Conservation (phyloP, 1,140 invertebrate genomes). For the Trypoxylus dichotomus region DNA sequence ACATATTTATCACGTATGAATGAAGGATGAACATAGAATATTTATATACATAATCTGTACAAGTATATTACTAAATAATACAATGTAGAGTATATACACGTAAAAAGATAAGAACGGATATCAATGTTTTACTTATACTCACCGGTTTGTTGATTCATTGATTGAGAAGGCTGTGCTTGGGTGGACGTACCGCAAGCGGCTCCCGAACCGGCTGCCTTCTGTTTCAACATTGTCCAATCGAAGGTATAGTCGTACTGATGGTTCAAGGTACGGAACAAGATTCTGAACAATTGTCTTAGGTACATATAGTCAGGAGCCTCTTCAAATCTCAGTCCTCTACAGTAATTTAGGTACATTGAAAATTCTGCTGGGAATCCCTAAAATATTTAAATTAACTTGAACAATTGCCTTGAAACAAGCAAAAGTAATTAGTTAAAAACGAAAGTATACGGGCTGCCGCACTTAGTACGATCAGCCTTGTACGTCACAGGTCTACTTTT, state of each 20-base stretch:
- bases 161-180: conserved; percentile 47
- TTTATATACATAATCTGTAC: not conserved
- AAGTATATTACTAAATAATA: not conserved
- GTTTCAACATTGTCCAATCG: conserved; percentile 99
- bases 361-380: conserved; percentile 90
- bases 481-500: no score
- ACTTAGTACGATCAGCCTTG: no score
- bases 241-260: conserved; percentile 99
- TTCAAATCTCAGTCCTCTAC: conserved; percentile 85
- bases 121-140: conserved; percentile 33
- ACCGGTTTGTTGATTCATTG: conserved; percentile 48
- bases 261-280: conserved; percentile 97
- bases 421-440: no score
- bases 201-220: conserved; percentile 63
- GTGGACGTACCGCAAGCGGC: conserved; percentile 38
- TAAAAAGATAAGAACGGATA: not conserved
- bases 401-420: no score
- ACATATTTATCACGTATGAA: not conserved
- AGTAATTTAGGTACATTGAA: conserved; percentile 93
- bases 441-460: no score
- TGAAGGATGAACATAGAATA: conserved; percentile 3
- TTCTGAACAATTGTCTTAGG: conserved; percentile 90
- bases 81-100: not conserved
- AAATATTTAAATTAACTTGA: conserved; percentile 31
- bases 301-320: conserved; percentile 95